Evolutionary conservation across 2,888 invertebrate species (phyloP).

Genomic region (Panopea generosa): DNA sequence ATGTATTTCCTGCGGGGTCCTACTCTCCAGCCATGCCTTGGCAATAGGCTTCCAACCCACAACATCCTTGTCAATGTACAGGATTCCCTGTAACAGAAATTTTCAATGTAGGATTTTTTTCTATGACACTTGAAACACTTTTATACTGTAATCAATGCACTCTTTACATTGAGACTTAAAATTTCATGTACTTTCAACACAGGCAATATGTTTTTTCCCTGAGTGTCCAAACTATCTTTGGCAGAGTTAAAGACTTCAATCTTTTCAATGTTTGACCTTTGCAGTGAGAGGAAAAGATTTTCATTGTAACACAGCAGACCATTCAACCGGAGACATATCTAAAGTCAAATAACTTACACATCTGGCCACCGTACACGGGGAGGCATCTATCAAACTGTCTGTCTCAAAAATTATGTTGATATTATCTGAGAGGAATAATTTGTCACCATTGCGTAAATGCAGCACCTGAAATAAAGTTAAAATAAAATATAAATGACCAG

Average conservation of each 20-base stretch:
- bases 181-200: too few relatives aligned
- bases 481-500: not conserved
- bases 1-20: slow-evolving; percentile 83
- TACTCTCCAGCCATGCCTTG: slow-evolving; percentile 83
- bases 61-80: slow-evolving; percentile 83
- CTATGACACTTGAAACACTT: too few relatives aligned
- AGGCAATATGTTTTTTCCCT: too few relatives aligned
- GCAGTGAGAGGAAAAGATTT: too few relatives aligned
- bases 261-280: too few relatives aligned
- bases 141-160: too few relatives aligned
- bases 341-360: slow-evolving; percentile 79
- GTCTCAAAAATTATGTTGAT: slow-evolving; percentile 85
- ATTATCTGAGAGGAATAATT: slow-evolving; percentile 82
- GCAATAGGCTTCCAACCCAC: slow-evolving; percentile 85
- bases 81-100: slow-evolving; percentile 83
- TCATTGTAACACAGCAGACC: too few relatives aligned
- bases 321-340: too few relatives aligned
- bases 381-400: slow-evolving; percentile 79
- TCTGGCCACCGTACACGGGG: slow-evolving; percentile 82
- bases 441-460: slow-evolving; percentile 84
- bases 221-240: too few relatives aligned
- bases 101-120: too few relatives aligned
- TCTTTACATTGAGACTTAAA: too few relatives aligned
- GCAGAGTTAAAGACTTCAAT: too few relatives aligned
- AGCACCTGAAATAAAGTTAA: slow-evolving; percentile 70